phyloP scores from a whole-genome alignment of 2,113 vertebrate species.

The Phyllopteryx taeniolatus region DNA sequence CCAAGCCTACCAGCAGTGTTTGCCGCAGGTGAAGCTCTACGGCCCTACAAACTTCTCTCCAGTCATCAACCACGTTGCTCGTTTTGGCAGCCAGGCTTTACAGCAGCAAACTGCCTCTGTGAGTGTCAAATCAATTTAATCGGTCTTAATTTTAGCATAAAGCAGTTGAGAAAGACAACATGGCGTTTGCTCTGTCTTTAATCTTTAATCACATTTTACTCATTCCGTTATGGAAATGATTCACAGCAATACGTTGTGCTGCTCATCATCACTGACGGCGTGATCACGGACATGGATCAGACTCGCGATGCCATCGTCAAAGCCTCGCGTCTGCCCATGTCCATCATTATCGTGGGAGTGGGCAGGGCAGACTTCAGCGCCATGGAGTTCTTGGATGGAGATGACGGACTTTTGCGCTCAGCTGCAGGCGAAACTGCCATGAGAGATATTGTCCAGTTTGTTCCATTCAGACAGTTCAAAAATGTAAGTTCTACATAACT shows the following conservation, averaged over 20 bases:
- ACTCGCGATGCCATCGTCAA: constrained; percentile 86
- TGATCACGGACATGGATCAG: constrained; percentile 94
- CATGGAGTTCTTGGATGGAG: constrained; percentile 95
- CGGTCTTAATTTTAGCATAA: background rate
- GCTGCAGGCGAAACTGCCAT: constrained; percentile 78
- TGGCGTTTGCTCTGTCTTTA: too few species aligned
- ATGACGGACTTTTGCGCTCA: constrained; percentile 81
- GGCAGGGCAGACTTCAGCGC: constrained; percentile 88
- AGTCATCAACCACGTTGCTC: constrained; percentile 89
- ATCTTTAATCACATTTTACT: background rate
- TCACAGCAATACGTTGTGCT: constrained; percentile 91
- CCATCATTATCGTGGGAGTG: constrained; percentile 91
- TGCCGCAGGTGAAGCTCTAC: constrained; percentile 90
- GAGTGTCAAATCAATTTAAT: constrained; percentile 61
- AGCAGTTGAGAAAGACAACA: background rate
- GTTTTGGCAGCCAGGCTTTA: constrained; percentile 80
- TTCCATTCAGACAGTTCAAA: constrained; percentile 91
- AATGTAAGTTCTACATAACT: constrained; percentile 77
- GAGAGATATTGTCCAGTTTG: constrained; percentile 95
- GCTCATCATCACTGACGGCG: constrained; percentile 94
- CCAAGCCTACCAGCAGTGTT: constrained; percentile 84
- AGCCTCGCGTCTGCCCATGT: constrained; percentile 90
- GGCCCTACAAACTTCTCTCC: constrained; percentile 97
- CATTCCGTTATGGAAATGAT: background rate
- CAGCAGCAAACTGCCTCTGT: constrained; percentile 87